Base-by-base conservation (phyloP, 2,888 invertebrate species). In the Achlya flavicornis region DNA sequence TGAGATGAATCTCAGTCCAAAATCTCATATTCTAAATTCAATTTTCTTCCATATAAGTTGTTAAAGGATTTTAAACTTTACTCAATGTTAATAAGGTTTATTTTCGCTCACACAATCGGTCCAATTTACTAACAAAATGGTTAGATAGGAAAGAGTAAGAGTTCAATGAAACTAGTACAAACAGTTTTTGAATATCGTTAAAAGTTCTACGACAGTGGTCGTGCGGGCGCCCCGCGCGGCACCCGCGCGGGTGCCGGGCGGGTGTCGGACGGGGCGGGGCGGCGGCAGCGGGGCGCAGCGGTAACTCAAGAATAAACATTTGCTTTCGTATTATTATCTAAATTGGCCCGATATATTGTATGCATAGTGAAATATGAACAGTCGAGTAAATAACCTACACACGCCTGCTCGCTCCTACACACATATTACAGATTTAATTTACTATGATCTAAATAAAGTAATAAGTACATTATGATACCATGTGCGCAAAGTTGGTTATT, bases 301-400 rank as follows among this genome's bases (percentile, higher is more conserved):
- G 67, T 62, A 61, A 62, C 59, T 65, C 63, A 61, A 60, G 64
- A 66, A 73, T 74, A 76, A 77, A 79, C 77, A 75, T 78, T 79
- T 75, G 72, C 67, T 57, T 62, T 46, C 67, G 70, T 76, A 77
- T 80, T 79, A 79, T 76, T 74, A 76, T 76, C 71, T 71, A 79
- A 80, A 80, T 80, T 77, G 78, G 74, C 71, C 66, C 77, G 77
- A 79, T 75, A 73, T 72, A 72, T 72, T 70, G 72, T 68, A 73
- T 70, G 68, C 63, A 64, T 67, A 69, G 64, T 59, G 66, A 69
- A 64, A 65, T 64, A 67, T 65, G 68, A 72, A 66, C 66, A 66
- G 65, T 65, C 63, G 65, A 59, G 63, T 59, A 68, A 63, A 66
- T 61, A 63, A 57, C 19, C 16, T 19, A 10, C 16, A 4, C n/a